Evolutionary conservation across 2,888 invertebrate species (phyloP).

Genomic region (Eristalis intricaria): DNA sequence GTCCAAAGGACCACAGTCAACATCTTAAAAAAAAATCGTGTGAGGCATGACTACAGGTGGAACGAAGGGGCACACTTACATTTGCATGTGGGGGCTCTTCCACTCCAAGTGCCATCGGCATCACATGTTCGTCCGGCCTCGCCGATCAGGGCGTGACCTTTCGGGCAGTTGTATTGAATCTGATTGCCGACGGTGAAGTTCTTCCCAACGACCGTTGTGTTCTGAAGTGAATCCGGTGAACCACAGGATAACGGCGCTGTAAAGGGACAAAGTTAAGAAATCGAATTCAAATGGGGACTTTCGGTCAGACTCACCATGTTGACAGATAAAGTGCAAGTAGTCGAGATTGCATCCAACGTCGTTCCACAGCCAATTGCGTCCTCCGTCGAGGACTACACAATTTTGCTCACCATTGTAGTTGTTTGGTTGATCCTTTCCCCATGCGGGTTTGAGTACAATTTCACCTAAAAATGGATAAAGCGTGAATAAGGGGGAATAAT

Average conservation of each 20-base stretch:
- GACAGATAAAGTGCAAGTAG: slow-evolving; percentile 96
- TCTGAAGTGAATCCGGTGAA: slow-evolving; percentile 91
- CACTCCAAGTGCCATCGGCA: slow-evolving; percentile 91
- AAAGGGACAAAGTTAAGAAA: slow-evolving; percentile 65
- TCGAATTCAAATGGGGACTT: background rate
- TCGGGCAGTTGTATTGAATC: slow-evolving; percentile 90
- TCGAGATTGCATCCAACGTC: slow-evolving; percentile 97
- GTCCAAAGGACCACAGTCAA: slow-evolving; percentile 89
- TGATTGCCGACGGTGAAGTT: slow-evolving; percentile 86
- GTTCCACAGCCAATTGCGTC: slow-evolving; percentile 95
- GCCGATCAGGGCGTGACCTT: slow-evolving; percentile 91
- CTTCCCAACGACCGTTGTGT: slow-evolving; percentile 89
- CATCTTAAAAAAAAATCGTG: slow-evolving; percentile 83
- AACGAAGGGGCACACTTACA: slow-evolving; percentile 84
- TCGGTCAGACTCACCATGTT: slow-evolving; percentile 87
- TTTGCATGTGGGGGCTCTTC: slow-evolving; percentile 90
- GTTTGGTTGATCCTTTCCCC: slow-evolving; percentile 97
- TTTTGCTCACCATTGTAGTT: slow-evolving; percentile 98
- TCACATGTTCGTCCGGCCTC: slow-evolving; percentile 86
- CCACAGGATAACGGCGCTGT: slow-evolving; percentile 92
- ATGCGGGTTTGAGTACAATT: slow-evolving; percentile 89
- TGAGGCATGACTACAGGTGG: background rate
- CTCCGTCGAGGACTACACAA: slow-evolving; percentile 96
- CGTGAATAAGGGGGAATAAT: background rate
- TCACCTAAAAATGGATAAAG: slow-evolving; percentile 84